Percentiles rank a stretch among this genome's conserved stretches.
Evolutionary conservation across 2,888 invertebrate genomes (phyloP).

Genomic region (Leptarthrus brevirostris): DNA sequence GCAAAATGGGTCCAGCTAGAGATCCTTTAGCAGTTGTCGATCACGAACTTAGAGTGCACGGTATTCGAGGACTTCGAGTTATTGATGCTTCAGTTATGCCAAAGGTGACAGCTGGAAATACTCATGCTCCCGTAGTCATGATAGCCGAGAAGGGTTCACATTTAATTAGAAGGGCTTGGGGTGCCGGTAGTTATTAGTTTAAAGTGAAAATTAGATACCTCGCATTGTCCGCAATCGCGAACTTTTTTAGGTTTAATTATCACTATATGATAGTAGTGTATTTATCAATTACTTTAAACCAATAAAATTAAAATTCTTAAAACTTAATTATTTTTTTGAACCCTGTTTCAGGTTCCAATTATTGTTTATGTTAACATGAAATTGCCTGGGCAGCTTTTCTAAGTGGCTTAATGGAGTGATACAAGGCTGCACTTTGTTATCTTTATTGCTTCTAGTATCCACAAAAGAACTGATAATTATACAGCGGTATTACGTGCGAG

Average conservation of each 20-base stretch:
- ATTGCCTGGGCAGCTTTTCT: too few relatives aligned
- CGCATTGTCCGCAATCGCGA: conserved; percentile 14
- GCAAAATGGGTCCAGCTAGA: conserved; percentile 81
- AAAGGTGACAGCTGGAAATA: conserved; percentile 79
- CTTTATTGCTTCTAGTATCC: too few relatives aligned
- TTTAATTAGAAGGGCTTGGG: conserved; percentile 66
- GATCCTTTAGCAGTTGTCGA: conserved; percentile 83
- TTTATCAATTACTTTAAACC: not conserved
- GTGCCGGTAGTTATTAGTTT: conserved; percentile 56
- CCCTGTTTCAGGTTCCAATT: too few relatives aligned
- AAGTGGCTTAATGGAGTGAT: too few relatives aligned
- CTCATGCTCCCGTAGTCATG: conserved; percentile 82
- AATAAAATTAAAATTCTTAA: too few relatives aligned
- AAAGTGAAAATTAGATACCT: not conserved
- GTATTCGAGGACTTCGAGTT: conserved; percentile 76
- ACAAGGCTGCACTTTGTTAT: too few relatives aligned
- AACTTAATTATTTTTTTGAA: too few relatives aligned
- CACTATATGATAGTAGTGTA: conserved; percentile 3
- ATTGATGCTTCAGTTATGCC: conserved; percentile 86
- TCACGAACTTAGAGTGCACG: conserved; percentile 73
- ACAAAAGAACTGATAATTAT: too few relatives aligned
- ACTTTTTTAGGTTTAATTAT: not conserved
- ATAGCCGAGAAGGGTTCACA: conserved; percentile 78
- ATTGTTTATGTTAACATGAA: too few relatives aligned
- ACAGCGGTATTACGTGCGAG: too few relatives aligned